Conservation (phyloP, 2,797 vertebrate genomes). For the Bovichtus diacanthus region DNA sequence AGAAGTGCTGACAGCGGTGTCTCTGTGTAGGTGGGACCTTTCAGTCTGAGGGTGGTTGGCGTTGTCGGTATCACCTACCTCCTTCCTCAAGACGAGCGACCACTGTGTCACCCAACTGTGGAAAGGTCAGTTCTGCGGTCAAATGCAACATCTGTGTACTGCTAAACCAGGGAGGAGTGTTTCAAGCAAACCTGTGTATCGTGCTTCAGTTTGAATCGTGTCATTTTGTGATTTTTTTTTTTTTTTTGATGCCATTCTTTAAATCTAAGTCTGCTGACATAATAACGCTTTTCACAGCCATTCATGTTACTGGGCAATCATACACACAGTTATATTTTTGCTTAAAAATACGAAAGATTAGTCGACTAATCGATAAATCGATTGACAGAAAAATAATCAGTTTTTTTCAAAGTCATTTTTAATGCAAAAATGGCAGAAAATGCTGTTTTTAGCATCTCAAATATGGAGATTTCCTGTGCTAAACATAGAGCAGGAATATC, state of each 20-base stretch:
- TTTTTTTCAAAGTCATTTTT: too few relatives aligned
- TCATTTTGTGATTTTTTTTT: not conserved
- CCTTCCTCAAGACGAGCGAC: slow-evolving; percentile 96
- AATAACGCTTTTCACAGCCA: too few relatives aligned
- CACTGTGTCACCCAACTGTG: slow-evolving; percentile 95
- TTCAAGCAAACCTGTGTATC: not conserved
- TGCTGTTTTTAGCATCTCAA: too few relatives aligned
- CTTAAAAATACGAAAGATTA: not conserved
- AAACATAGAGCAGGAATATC: too few relatives aligned
- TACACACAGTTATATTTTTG: not conserved
- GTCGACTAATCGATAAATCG: too few relatives aligned
- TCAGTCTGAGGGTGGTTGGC: slow-evolving; percentile 96
- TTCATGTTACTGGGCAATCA: too few relatives aligned
- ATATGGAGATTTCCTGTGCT: too few relatives aligned
- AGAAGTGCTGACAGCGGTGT: not conserved
- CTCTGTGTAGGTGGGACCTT: slow-evolving; percentile 91
- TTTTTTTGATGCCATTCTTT: too few relatives aligned
- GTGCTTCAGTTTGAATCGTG: not conserved
- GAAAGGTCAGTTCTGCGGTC: slow-evolving; percentile 88
- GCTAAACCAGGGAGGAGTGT: not conserved
- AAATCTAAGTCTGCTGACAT: not conserved
- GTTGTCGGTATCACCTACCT: slow-evolving; percentile 98
- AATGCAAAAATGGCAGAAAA: too few relatives aligned
- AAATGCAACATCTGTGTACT: not conserved
- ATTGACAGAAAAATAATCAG: too few relatives aligned